Evolutionary conservation across 2,888 invertebrate species (phyloP).

Genomic region (Drosophila infuscata): DNA sequence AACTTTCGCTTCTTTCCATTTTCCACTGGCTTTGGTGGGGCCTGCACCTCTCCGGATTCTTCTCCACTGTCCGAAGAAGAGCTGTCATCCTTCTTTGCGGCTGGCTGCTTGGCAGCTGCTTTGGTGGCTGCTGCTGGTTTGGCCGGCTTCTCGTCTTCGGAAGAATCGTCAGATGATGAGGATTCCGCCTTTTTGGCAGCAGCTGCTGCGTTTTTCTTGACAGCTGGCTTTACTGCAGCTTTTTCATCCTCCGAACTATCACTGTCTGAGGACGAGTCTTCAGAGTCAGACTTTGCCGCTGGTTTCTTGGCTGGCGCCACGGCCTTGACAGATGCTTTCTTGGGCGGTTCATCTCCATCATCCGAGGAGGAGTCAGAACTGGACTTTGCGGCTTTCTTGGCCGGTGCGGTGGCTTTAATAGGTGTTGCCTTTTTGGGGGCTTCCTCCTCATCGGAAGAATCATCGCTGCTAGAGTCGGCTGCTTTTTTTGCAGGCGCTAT

Average conservation of each 20-base stretch:
- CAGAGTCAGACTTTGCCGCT: conserved; percentile 54
- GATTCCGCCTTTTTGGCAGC: conserved; percentile 78
- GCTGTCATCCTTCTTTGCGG: conserved; percentile 73
- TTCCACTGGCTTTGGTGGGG: conserved; percentile 28
- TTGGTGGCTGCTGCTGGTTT: conserved; percentile 37
- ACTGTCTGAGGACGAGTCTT: conserved; percentile 80
- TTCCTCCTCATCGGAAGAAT: conserved; percentile 84
- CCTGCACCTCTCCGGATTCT: conserved; percentile 56
- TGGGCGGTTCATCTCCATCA: conserved; percentile 73
- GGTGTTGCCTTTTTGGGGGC: conserved; percentile 34
- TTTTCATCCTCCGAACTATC: conserved; percentile 65
- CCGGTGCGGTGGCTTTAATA: conserved; percentile 53
- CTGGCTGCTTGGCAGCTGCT: conserved; percentile 58
- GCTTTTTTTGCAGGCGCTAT: conserved; percentile 24
- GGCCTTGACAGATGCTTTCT: conserved; percentile 48
- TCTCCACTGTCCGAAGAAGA: conserved; percentile 59
- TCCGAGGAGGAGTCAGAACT: conserved; percentile 85
- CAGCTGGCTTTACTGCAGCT: conserved; percentile 72
- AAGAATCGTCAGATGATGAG: conserved; percentile 70
- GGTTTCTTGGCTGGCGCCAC: conserved; percentile 38
- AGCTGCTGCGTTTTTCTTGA: conserved; percentile 70
- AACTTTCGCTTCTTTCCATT: conserved; percentile 85
- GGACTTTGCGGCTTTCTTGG: conserved; percentile 64
- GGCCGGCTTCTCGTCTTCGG: conserved; percentile 31
- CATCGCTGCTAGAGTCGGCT: conserved; percentile 83